Base-by-base conservation (phyloP, 2,113 vertebrate genomes). In the Leucopternis melanops region DNA sequence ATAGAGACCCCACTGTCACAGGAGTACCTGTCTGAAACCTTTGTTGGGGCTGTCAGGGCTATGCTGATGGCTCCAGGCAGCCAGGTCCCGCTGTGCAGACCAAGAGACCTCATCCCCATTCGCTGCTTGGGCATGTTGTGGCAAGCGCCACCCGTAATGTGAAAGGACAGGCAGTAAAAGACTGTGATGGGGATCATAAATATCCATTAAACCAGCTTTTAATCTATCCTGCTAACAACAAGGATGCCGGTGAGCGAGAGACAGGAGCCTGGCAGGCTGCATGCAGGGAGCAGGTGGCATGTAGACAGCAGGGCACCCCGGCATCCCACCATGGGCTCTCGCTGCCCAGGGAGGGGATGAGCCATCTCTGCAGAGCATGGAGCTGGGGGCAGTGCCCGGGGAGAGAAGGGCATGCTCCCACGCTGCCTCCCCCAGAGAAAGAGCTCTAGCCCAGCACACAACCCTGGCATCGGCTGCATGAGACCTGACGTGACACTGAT, bases 161-260 rank as follows among this genome's bases (percentile, higher is more conserved):
- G 6, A 81, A 81, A 91, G 91, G 91, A 93, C 79, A 87, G 88
- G 87, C 92, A 90, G 77, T 88, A 90, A 96, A 95, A 91, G 82
- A 16, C 90, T 62, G 72, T 86, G 95, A 93, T 96, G 82, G 40
- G 73, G 57, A 92, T 88, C 95, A 96, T 95, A 96, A 95, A 96
- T 92, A 95, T 90, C 96, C 87, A 95, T 97, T 97, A 96, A 95
- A 95, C 11, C 65, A 90, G 89, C 73, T 95, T 95, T 93, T 95
- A 90, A 94, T 94, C 92, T 73, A 23, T 44, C 47, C 66, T 82
- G 73, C 38, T 79, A 90, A 72, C 90, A 86, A 25, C 50, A 55
- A 82, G 31, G 57, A 88, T 70, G 81, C 8, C 3, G 6, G 23
- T 17, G 84, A 81, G 86, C 0, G 0, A 66, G 36, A 49, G 29